Evolutionary conservation across 2,113 vertebrate genomes (phyloP), one percentile per base, ranked within the genome.

Genomic region (Brachypodius melanocephalos): DNA sequence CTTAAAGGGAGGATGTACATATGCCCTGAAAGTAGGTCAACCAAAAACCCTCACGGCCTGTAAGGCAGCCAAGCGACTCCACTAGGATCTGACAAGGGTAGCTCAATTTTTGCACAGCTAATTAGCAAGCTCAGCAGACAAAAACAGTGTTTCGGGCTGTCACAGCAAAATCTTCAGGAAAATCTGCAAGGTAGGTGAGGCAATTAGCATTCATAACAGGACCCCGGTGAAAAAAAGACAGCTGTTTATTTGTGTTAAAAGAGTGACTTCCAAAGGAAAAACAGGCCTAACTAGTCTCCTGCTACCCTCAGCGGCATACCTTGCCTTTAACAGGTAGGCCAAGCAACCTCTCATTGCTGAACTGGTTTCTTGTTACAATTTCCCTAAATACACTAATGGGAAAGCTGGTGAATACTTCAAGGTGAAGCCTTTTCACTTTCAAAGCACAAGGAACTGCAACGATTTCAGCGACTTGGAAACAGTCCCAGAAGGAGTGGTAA

Each of bases 301-400:
- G 80, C 71, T 72, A 10, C 1, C 24, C 84, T 87, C 42, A 49
- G 71, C 28, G 76, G 73, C 79, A 68, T 61, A 66, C 5, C 52
- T 63, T 49, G 36, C 43, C 79, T 92, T 63, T 36, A 86, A 40
- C 81, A 87, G 67, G 76, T 11, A 95, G 58, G 24, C 77, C 57
- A 85, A 87, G 72, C 3, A 1, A 87, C 54, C 16, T 28, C 73
- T 73, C 84, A 79, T 11, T 46, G 91, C 90, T 67, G 26, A 94
- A 90, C 95, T 96, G 90, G 96, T 94, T 97, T 92, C 88, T 94
- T 92, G 84, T 90, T 69, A 55, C 43, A 28, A 66, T 93, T 89
- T 88, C 81, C 62, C 54, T 89, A 46, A 65, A 89, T 34, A 81
- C 5, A 34, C 77, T 29, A 38, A 25, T 76, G 42, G 38, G 52